A percentile compares a stretch with the other conserved stretches of the same genome.
phyloP scores from a whole-genome alignment of 2,888 invertebrate genomes.

The Scaptomyza flava region DNA sequence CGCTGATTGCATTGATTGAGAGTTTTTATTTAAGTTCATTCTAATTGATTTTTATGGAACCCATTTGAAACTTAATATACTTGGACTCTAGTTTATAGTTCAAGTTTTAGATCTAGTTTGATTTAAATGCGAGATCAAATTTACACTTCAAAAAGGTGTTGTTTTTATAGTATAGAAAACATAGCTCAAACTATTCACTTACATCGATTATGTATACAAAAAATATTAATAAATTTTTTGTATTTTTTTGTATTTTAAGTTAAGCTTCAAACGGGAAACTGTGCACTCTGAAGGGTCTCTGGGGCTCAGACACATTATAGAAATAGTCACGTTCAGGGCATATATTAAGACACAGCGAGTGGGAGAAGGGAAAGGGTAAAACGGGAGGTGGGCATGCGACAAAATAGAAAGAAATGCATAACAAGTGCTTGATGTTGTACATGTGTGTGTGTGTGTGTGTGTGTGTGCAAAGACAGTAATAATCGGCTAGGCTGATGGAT shows the following conservation, averaged over 20 bases:
- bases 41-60: neutral
- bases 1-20: neutral
- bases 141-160: too few species aligned
- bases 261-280: constrained; percentile 22
- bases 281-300: constrained; percentile 34
- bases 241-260: constrained; percentile 5
- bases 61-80: neutral
- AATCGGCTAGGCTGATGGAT: constrained; percentile 42
- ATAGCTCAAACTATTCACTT: too few species aligned
- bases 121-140: too few species aligned
- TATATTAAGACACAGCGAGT: constrained; percentile 23
- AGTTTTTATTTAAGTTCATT: neutral
- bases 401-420: constrained; percentile 40
- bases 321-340: constrained; percentile 67
- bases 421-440: constrained; percentile 63
- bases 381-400: constrained; percentile 26
- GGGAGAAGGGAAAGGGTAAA: neutral
- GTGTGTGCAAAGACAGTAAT: constrained; percentile 44
- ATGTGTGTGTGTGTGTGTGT: neutral
- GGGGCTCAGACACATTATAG: constrained; percentile 42
- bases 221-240: neutral
- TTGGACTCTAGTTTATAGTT: too few species aligned
- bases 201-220: constrained; percentile 19
- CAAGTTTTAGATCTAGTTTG: too few species aligned
- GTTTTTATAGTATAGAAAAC: too few species aligned